phyloP scores from a whole-genome alignment of 1,140 invertebrate species.

The Holcopasites calliopsidis region DNA sequence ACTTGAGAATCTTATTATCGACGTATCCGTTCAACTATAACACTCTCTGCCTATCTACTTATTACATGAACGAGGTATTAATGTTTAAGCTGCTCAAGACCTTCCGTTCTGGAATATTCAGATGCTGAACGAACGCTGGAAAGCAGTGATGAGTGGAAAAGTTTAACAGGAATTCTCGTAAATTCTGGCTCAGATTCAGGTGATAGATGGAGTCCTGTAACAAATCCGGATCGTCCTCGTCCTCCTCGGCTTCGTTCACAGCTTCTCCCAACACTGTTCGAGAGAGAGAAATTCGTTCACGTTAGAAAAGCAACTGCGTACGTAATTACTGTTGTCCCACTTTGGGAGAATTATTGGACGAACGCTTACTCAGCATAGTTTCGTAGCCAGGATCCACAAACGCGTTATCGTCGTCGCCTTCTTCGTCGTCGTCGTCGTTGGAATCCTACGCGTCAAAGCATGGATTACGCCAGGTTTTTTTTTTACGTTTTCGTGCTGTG shows the following conservation, averaged over 20 bases:
- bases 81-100: slow-evolving; percentile 75
- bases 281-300: background rate
- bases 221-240: slow-evolving; percentile 80
- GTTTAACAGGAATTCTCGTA: slow-evolving; percentile 82
- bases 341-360: background rate
- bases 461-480: background rate
- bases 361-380: slow-evolving; percentile 64
- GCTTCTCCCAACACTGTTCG: slow-evolving; percentile 61
- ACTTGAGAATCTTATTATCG: slow-evolving; percentile 46
- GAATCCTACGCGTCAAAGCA: slow-evolving; percentile 63
- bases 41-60: background rate
- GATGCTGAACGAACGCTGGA: slow-evolving; percentile 81
- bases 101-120: slow-evolving; percentile 79
- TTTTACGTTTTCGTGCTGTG: no score
- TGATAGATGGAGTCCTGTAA: slow-evolving; percentile 83
- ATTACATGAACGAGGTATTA: slow-evolving; percentile 62
- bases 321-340: background rate
- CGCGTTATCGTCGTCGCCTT: slow-evolving; percentile 72
- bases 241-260: slow-evolving; percentile 71
- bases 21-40: slow-evolving; percentile 28
- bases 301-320: background rate
- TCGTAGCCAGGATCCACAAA: slow-evolving; percentile 72
- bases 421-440: slow-evolving; percentile 75
- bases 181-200: slow-evolving; percentile 82
- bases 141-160: slow-evolving; percentile 83